A percentile compares a stretch with the other conserved stretches of the same genome.
These are phyloP conservation scores for Drosophila hydei DNA, from an alignment of 1,140 invertebrate species.

Conservation along the genomic window DNA sequence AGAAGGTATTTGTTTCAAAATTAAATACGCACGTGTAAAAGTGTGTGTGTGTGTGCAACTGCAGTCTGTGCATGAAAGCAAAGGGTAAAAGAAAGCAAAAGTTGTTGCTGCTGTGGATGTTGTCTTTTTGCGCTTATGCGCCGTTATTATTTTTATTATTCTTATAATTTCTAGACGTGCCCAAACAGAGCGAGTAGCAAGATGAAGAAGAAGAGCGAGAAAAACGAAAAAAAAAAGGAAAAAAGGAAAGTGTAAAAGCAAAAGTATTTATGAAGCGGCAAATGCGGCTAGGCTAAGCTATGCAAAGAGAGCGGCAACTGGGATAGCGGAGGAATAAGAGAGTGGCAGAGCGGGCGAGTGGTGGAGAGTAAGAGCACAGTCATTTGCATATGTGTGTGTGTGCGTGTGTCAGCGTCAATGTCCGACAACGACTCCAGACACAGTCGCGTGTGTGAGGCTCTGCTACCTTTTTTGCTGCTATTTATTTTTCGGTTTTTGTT, in stretches of 20 bases:
- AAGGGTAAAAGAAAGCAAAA: constrained; percentile 71
- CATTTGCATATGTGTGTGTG: constrained; percentile 3
- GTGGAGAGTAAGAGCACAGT: not conserved
- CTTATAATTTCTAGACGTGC: constrained; percentile 49
- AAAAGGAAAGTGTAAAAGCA: constrained; percentile 80
- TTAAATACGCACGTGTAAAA: constrained; percentile 59
- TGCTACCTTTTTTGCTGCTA: constrained; percentile 39
- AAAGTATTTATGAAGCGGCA: constrained; percentile 75
- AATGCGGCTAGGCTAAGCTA: constrained; percentile 44
- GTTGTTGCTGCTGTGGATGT: constrained; percentile 59
- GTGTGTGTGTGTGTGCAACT: constrained; percentile 23
- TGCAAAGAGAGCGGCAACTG: not conserved
- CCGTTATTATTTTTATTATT: constrained; percentile 58
- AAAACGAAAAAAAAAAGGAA: constrained; percentile 19
- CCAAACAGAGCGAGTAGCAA: constrained; percentile 2
- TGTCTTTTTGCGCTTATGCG: constrained; percentile 44
- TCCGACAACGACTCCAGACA: constrained; percentile 45
- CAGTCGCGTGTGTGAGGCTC: constrained; percentile 42
- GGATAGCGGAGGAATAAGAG: not conserved
- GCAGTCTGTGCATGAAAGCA: constrained; percentile 33
- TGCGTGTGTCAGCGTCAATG: constrained; percentile 51
- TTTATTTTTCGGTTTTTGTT: constrained; percentile 27
- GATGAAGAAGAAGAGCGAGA: not conserved
- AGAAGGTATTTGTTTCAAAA: constrained; percentile 70
- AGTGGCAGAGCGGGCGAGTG: not conserved